These are phyloP conservation scores for Notiomystis cincta DNA, from an alignment of 2,113 vertebrate genomes.

Conservation along the genomic window DNA sequence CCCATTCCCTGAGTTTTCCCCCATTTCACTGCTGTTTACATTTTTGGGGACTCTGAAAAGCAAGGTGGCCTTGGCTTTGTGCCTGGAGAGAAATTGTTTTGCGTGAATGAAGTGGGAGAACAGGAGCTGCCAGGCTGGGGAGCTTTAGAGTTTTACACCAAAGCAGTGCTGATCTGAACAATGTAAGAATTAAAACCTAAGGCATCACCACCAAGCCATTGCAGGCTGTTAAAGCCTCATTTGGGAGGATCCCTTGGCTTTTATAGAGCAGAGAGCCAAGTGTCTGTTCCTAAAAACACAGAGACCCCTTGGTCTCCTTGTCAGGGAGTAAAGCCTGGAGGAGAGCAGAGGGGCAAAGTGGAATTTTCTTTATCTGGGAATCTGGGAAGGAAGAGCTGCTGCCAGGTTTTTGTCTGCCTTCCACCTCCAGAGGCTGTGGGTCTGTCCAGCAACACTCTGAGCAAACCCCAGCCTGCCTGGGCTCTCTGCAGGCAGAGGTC, in stretches of 20 bases:
- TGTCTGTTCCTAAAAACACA: not conserved
- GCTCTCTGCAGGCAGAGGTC: not conserved
- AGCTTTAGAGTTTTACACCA: no score
- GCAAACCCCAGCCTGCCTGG: not conserved
- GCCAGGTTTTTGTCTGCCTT: not conserved
- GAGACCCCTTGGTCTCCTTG: not conserved
- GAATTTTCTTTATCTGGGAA: not conserved
- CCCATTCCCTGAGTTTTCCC: no score
- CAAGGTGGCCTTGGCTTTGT: no score
- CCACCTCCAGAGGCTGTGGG: not conserved
- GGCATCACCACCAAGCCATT: no score
- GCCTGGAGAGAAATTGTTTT: no score
- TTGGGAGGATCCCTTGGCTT: not conserved
- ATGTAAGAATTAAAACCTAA: no score
- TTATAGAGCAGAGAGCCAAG: not conserved
- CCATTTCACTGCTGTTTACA: no score
- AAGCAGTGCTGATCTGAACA: no score
- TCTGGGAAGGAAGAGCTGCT: not conserved
- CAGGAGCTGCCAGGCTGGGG: no score
- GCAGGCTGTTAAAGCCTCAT: not conserved
- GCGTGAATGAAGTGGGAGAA: no score
- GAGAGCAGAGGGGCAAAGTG: not conserved
- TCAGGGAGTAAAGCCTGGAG: not conserved
- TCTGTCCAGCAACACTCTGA: slow-evolving; percentile 7
- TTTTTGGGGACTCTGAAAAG: no score